A percentile compares a stretch with the other conserved stretches of the same genome.
phyloP scores from a whole-genome alignment of 2,888 invertebrate species.

The Aspidiotus destructor region DNA sequence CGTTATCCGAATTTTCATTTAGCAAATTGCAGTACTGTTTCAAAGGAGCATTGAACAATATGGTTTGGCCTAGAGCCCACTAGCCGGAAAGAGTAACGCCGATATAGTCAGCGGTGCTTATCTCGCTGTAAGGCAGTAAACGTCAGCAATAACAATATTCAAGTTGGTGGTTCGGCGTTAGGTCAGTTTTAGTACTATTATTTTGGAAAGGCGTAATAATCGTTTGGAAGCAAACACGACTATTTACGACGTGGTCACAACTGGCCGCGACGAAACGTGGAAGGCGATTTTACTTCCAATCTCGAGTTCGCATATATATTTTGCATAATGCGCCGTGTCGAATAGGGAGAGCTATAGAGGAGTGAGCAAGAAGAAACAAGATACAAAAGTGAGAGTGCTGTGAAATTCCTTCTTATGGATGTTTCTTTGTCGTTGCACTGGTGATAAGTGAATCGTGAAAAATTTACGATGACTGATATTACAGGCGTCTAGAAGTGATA shows the following conservation, averaged over 20 bases:
- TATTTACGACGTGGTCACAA: background rate
- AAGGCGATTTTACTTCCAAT: background rate
- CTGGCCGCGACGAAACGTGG: background rate
- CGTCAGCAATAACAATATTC: background rate
- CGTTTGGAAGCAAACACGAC: background rate
- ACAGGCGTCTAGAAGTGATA: no score
- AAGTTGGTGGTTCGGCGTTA: background rate
- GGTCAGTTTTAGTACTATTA: constrained; percentile 1
- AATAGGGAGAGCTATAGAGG: background rate
- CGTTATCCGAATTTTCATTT: constrained; percentile 4
- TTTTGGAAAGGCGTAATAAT: constrained; percentile 4
- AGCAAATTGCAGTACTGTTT: background rate
- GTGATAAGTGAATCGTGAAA: no score
- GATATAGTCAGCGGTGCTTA: background rate
- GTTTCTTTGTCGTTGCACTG: no score
- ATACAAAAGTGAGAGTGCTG: no score
- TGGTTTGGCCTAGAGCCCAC: background rate
- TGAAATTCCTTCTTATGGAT: no score
- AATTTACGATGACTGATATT: no score
- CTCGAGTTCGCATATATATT: background rate
- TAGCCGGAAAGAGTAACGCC: background rate
- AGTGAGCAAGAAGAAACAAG: no score
- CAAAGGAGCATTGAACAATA: background rate
- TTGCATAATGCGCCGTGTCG: background rate
- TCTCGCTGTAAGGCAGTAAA: background rate